These are phyloP conservation scores for Ophraella communa DNA, from an alignment of 2,888 invertebrate species.

Conservation along the genomic window DNA sequence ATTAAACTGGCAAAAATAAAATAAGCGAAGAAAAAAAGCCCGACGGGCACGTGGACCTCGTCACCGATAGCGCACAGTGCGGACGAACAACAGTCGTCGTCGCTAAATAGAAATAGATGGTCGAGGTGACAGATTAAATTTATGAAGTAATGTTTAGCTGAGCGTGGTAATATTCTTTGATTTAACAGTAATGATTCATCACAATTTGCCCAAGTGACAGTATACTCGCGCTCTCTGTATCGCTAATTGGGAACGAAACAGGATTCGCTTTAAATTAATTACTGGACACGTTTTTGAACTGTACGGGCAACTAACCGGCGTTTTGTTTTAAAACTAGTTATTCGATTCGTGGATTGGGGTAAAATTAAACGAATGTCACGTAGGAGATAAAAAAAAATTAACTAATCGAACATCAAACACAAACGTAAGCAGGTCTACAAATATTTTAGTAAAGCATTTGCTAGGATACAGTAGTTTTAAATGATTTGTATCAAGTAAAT, in stretches of 20 bases:
- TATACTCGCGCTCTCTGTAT: constrained; percentile 48
- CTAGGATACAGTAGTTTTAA: no score
- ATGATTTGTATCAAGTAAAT: no score
- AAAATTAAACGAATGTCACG: no score
- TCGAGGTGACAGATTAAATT: constrained; percentile 45
- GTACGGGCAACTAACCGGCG: not conserved
- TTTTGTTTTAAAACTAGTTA: not conserved
- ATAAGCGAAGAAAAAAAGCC: not conserved
- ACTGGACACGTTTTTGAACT: constrained; percentile 51
- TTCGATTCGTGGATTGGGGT: no score
- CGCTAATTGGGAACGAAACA: constrained; percentile 49
- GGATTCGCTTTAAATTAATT: constrained; percentile 49
- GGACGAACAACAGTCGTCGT: constrained; percentile 41
- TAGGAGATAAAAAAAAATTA: no score
- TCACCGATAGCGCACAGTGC: no score
- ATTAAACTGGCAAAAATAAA: not conserved
- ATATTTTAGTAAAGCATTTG: no score
- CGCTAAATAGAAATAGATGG: constrained; percentile 40
- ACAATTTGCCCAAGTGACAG: constrained; percentile 54
- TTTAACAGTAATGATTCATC: constrained; percentile 54
- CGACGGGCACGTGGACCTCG: constrained; percentile 32
- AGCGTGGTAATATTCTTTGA: constrained; percentile 49
- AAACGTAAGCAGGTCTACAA: no score
- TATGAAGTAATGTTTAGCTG: constrained; percentile 45
- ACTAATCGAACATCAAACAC: no score